Conservation (phyloP, 2,113 vertebrate genomes). For the Melanotaenia duboulayi region DNA sequence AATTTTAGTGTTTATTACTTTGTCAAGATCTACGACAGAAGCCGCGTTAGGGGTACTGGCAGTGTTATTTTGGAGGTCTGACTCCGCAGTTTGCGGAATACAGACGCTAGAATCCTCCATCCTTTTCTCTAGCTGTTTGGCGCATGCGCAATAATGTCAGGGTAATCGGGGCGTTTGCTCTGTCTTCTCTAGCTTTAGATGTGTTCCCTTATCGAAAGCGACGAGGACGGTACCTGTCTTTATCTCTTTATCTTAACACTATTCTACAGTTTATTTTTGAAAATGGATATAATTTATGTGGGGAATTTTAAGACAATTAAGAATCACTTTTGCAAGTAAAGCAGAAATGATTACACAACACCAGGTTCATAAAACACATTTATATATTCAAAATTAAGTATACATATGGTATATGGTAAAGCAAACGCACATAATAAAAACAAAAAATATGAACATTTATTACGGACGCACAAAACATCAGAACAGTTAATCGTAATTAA, state of each 20-base stretch:
- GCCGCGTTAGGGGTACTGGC: constrained; percentile 63
- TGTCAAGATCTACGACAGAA: constrained; percentile 78
- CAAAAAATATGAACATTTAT: not conserved
- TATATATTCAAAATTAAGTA: too few species aligned
- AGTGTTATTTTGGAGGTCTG: constrained; percentile 70
- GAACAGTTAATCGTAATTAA: not conserved
- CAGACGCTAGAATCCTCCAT: constrained; percentile 74
- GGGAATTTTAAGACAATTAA: too few species aligned
- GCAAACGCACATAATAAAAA: not conserved
- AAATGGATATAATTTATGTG: too few species aligned
- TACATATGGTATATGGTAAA: not conserved
- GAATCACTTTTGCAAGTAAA: too few species aligned
- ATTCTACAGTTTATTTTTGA: too few species aligned
- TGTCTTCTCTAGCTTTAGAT: too few species aligned
- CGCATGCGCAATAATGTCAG: constrained; percentile 27
- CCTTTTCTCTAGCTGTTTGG: constrained; percentile 50
- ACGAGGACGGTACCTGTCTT: too few species aligned
- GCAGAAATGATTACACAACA: too few species aligned
- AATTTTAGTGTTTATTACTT: constrained; percentile 84
- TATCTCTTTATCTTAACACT: too few species aligned
- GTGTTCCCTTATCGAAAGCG: too few species aligned
- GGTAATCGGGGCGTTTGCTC: not conserved
- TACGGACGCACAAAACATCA: not conserved
- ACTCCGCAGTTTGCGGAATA: constrained; percentile 71
- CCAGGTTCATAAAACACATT: too few species aligned